These are phyloP conservation scores for Limulus polyphemus DNA, from an alignment of 2,888 invertebrate species.

Conservation along the genomic window DNA sequence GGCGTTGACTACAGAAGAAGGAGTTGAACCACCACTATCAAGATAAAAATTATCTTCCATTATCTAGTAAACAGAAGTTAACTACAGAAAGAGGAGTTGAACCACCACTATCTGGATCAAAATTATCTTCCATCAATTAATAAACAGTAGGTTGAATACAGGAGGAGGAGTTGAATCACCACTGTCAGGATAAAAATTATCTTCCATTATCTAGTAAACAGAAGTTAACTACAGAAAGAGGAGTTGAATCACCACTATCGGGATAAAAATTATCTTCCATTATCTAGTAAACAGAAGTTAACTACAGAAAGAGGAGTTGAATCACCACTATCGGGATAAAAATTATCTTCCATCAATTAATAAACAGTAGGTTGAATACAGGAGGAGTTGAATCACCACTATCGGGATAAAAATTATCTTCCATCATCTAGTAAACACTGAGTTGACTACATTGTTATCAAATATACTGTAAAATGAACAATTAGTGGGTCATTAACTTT, in stretches of 20 bases:
- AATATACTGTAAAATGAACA: too few species aligned
- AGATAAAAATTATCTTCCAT: too few species aligned
- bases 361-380: conserved; percentile 43
- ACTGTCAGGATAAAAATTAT: conserved; percentile 2
- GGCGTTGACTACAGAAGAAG: conserved; percentile 39
- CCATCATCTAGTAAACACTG: too few species aligned
- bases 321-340: conserved; percentile 14
- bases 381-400: conserved; percentile 27
- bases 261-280: too few species aligned
- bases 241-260: conserved; percentile 24
- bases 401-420: too few species aligned
- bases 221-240: conserved; percentile 39
- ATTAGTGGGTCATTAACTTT: too few species aligned
- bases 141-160: conserved; percentile 43
- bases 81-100: conserved; percentile 34
- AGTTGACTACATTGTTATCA: too few species aligned
- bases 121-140: too few species aligned
- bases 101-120: conserved; percentile 13
- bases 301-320: conserved; percentile 34
- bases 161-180: conserved; percentile 27
- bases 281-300: too few species aligned
- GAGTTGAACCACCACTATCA: conserved; percentile 24
- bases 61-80: too few species aligned
- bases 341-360: too few species aligned
- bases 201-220: too few species aligned